A percentile compares a stretch with the other conserved stretches of the same genome.
Evolutionary conservation across 1,140 invertebrate species (phyloP).

Genomic region (Eriosoma lanigerum): DNA sequence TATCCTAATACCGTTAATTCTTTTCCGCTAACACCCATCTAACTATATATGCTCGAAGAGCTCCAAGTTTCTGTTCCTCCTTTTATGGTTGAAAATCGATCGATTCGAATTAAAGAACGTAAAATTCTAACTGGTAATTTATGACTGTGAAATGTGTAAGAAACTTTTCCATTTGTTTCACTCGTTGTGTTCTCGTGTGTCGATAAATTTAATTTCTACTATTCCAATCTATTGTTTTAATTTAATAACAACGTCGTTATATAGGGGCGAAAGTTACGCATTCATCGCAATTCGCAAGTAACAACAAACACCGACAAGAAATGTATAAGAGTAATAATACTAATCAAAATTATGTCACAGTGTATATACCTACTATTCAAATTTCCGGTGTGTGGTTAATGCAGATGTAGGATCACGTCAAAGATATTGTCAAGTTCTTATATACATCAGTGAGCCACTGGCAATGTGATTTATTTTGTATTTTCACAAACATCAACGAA

Average conservation of each 20-base stretch:
- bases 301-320: too few species aligned
- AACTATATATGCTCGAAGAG: constrained; percentile 17
- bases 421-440: too few species aligned
- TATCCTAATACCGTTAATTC: constrained; percentile 22
- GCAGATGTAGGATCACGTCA: too few species aligned
- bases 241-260: not conserved
- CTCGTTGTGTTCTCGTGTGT: not conserved
- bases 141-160: not conserved
- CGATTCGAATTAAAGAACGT: constrained; percentile 28
- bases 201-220: constrained; percentile 31
- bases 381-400: too few species aligned
- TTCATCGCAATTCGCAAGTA: too few species aligned
- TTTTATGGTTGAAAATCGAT: not conserved
- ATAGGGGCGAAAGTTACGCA: too few species aligned
- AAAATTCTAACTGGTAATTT: constrained; percentile 42
- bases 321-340: too few species aligned
- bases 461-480: too few species aligned
- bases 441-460: too few species aligned
- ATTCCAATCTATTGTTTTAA: constrained; percentile 26
- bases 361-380: too few species aligned
- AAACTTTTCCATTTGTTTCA: constrained; percentile 47
- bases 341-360: too few species aligned
- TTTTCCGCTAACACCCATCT: constrained; percentile 22
- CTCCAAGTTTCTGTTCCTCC: not conserved
- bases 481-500: too few species aligned